A percentile compares a stretch with the other conserved stretches of the same genome.
Conservation (phyloP, 1,140 invertebrate species). For the Magallana angulata region DNA sequence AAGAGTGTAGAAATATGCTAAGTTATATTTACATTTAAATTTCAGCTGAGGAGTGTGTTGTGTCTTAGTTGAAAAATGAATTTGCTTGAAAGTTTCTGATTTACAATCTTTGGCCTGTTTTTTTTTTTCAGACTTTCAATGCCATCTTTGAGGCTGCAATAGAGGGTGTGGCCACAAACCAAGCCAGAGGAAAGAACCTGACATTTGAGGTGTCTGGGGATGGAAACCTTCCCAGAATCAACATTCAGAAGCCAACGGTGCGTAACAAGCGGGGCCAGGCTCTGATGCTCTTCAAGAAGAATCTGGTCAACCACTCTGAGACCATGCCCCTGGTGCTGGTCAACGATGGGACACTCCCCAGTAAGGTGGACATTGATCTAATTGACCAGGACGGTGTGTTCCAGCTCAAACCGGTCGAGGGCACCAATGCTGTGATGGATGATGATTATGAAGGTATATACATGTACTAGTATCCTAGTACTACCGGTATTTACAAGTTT, state of each 20-base stretch:
- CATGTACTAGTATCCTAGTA: not conserved
- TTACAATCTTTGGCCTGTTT: not conserved
- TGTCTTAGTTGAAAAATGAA: not conserved
- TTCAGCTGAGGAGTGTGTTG: no score
- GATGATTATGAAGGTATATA: conserved; percentile 55
- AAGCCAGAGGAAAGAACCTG: conserved; percentile 72
- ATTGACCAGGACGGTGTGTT: conserved; percentile 75
- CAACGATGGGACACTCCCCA: conserved; percentile 79
- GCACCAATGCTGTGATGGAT: conserved; percentile 71
- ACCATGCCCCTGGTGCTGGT: conserved; percentile 73
- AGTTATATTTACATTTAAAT: no score
- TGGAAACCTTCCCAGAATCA: conserved; percentile 78
- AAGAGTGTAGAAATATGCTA: no score
- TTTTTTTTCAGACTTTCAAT: conserved; percentile 72
- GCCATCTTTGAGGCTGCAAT: conserved; percentile 78
- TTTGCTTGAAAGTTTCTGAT: not conserved
- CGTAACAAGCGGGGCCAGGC: conserved; percentile 79
- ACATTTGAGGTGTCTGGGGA: conserved; percentile 79
- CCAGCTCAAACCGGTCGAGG: conserved; percentile 66
- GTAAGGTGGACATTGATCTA: conserved; percentile 78
- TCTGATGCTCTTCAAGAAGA: conserved; percentile 76
- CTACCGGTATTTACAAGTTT: no score
- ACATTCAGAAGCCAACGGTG: conserved; percentile 75
- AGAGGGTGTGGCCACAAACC: conserved; percentile 73
- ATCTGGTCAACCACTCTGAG: conserved; percentile 72